Evolutionary conservation across 2,797 vertebrate species (phyloP), one percentile per base, ranked within the genome.

Genomic region (Spinibarbus caldwelli): DNA sequence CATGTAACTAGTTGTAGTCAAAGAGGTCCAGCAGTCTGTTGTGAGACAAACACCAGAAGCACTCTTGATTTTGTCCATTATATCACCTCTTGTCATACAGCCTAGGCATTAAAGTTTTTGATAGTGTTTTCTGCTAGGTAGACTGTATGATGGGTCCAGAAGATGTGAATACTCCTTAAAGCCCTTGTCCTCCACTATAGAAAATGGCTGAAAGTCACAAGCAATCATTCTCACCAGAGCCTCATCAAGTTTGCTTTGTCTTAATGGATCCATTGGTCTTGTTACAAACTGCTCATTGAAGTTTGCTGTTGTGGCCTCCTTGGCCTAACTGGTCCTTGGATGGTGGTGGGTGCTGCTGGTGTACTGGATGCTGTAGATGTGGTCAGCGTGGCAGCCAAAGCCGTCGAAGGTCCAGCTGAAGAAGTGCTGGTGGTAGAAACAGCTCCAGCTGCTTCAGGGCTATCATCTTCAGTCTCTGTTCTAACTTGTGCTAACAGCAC

Each of bases 331-430:
- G 70, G 38, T 45, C 21, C 21, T 73, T n/a, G 38, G 41, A 43
- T 73, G 70, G 70, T 47, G 72, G 45, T 75, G 43, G 43, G 26
- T 75, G 71, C 41, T 75, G 72, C 43, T 75, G 72, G 72, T 75
- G 5, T 43, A 71, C 19, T 43, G 23, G 68, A 71, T 71, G 38
- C 68, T 26, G 68, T n/a, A 71, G 68, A 38, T 43, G 68, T 43
- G 8, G 68, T 67, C 64, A 67, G 1, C 12, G 31, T 31, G 31
- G 2, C 1, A 31, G 31, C 31, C 31, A 31, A 31, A 31, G 31
- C 31, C 31, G 31, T 31, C 31, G 3, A 31, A 31, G 31, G 31
- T 31, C 31, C 31, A 31, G 31, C 31, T 31, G 31, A 31, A 31
- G 31, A 31, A 31, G 31, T 31, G 31, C 31, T 31, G 31, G 31